Percentiles rank a stretch among this genome's conserved stretches.
Evolutionary conservation across 2,113 vertebrate species (phyloP).

Genomic region (Pachyramphus minor): DNA sequence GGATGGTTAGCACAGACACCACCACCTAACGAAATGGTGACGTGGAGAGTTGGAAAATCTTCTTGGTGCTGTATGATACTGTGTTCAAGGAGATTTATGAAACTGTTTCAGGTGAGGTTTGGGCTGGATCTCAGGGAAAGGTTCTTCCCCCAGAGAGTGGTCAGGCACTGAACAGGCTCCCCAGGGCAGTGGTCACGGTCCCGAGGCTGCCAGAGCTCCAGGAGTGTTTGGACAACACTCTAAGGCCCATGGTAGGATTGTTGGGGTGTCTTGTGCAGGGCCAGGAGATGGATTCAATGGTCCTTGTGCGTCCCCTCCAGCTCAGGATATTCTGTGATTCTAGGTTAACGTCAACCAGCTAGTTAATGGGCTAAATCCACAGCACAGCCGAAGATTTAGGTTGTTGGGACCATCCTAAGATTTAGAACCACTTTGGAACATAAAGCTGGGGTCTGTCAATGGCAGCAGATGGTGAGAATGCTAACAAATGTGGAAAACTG

Average conservation of each 20-base stretch:
- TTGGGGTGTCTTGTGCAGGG: background rate
- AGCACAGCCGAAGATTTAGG: background rate
- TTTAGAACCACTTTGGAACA: background rate
- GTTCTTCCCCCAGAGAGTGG: background rate
- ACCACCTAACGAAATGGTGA: background rate
- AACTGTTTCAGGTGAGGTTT: background rate
- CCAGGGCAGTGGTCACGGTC: background rate
- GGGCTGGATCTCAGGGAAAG: background rate
- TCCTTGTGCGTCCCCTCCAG: background rate
- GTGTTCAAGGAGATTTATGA: background rate
- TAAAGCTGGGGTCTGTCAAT: background rate
- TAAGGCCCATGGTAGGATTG: background rate
- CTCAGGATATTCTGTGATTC: background rate
- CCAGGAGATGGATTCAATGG: background rate
- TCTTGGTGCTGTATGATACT: background rate
- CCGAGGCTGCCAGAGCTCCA: background rate
- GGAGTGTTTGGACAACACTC: background rate
- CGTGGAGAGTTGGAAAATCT: fast-evolving
- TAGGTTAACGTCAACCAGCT: background rate
- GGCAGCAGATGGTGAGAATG: background rate
- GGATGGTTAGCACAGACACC: background rate
- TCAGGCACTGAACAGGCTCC: background rate
- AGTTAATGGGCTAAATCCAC: background rate
- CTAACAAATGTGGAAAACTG: background rate
- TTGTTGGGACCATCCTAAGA: background rate